Conservation (phyloP, 1,140 invertebrate genomes). For the Luehdorfia chinensis region DNA sequence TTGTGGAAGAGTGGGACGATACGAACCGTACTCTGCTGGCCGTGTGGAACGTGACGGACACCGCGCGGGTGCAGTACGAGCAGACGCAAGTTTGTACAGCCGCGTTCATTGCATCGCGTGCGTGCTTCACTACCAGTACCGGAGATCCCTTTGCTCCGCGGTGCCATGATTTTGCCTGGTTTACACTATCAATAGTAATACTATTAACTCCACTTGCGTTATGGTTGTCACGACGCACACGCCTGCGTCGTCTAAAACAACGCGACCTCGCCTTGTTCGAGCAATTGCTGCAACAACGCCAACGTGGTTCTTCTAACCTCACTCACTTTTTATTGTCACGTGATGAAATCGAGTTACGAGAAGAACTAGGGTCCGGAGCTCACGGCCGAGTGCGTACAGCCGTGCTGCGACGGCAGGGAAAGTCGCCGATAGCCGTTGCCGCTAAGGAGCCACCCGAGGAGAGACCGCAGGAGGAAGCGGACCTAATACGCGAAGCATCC, state of each 20-base stretch:
- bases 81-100: conserved; percentile 3
- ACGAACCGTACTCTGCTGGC: background rate
- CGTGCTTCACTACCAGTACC: conserved; percentile 14
- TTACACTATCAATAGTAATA: conserved; percentile 1
- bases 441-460: conserved; percentile 92
- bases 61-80: background rate
- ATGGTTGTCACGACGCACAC: conserved; percentile 77
- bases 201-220: conserved; percentile 82
- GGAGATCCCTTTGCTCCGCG: conserved; percentile 23
- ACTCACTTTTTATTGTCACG: conserved; percentile 84
- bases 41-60: conserved; percentile 3
- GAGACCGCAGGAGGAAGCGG: conserved; percentile 91
- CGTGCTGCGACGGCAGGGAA: conserved; percentile 22
- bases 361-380: conserved; percentile 85
- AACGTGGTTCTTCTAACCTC: conserved; percentile 91
- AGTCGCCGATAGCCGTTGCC: conserved; percentile 25
- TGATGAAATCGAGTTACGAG: conserved; percentile 79
- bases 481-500: conserved; percentile 94
- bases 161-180: conserved; percentile 24
- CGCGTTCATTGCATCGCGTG: background rate
- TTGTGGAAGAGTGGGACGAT: conserved; percentile 3
- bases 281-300: conserved; percentile 88
- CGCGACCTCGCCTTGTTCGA: conserved; percentile 61
- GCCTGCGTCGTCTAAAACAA: conserved; percentile 78
- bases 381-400: conserved; percentile 77